These are phyloP conservation scores for Volucella bombylans DNA, from an alignment of 2,888 invertebrate species.

Conservation along the genomic window DNA sequence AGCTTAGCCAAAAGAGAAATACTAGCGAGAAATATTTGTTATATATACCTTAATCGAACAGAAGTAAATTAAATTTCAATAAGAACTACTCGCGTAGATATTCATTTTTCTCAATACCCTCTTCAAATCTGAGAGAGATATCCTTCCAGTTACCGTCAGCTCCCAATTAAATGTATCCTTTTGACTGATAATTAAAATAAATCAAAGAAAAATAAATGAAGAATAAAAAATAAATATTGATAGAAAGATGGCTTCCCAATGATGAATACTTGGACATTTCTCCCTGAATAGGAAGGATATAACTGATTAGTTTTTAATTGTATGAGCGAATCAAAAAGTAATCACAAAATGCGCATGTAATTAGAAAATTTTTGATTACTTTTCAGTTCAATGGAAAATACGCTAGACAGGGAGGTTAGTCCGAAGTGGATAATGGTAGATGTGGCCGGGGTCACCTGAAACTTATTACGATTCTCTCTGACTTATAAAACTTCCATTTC, in stretches of 20 bases:
- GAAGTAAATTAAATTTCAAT: conserved; percentile 31
- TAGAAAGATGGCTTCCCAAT: not conserved
- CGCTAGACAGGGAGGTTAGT: not conserved
- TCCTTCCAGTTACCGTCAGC: not conserved
- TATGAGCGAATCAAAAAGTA: conserved; percentile 6
- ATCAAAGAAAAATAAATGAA: not conserved
- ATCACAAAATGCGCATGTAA: conserved; percentile 5
- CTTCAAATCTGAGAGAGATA: not conserved
- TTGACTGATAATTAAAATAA: conserved; percentile 14
- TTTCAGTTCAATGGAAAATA: not conserved
- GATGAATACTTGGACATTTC: not conserved
- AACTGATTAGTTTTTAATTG: conserved; percentile 26
- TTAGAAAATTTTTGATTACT: conserved; percentile 21
- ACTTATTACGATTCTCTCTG: not conserved
- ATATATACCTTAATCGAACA: not conserved
- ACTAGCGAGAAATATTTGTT: not conserved
- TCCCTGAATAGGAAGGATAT: conserved; percentile 6
- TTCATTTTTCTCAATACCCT: conserved; percentile 2
- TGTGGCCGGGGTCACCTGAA: not conserved
- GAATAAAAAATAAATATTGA: too few species aligned
- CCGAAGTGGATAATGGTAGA: too few species aligned
- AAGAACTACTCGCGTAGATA: conserved; percentile 13
- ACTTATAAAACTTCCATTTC: not conserved
- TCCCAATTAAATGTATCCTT: not conserved
- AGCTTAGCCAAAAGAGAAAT: conserved; percentile 1